phyloP scores from a whole-genome alignment of 2,888 invertebrate species.

The Apantesis nais region DNA sequence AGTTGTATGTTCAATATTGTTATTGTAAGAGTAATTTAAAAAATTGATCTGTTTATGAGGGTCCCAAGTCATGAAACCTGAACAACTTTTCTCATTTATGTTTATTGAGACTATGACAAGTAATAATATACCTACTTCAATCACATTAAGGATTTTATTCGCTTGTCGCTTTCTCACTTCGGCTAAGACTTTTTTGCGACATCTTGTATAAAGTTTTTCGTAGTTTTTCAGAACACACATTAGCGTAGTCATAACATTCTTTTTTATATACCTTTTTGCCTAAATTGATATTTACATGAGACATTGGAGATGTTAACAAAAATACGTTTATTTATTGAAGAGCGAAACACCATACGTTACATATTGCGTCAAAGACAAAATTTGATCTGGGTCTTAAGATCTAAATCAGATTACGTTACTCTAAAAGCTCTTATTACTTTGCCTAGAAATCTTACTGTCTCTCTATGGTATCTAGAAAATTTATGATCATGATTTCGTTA shows the following conservation, averaged over 20 bases:
- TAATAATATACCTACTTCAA: constrained; percentile 22
- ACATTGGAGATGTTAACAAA: not conserved
- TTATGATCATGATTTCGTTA: not conserved
- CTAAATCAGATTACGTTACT: not conserved
- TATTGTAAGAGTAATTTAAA: constrained; percentile 33
- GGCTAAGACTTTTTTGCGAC: constrained; percentile 21
- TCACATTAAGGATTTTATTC: constrained; percentile 15
- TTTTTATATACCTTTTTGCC: not conserved
- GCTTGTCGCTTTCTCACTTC: constrained; percentile 18
- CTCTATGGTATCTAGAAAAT: not conserved
- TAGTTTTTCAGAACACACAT: constrained; percentile 17
- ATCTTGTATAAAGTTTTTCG: constrained; percentile 13
- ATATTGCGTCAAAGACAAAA: not conserved
- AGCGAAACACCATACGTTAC: not conserved
- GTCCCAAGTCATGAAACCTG: constrained; percentile 43
- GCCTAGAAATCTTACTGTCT: not conserved
- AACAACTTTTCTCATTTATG: constrained; percentile 53
- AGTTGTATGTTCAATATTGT: constrained; percentile 30
- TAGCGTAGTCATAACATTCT: constrained; percentile 19
- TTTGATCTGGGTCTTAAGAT: not conserved
- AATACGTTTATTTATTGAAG: not conserved
- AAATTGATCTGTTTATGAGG: constrained; percentile 34
- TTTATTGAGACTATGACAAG: constrained; percentile 28
- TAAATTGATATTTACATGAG: not conserved
- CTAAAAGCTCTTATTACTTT: not conserved